These are phyloP conservation scores for Caenorhabditis sp. DNA, from an alignment of 2,888 invertebrate genomes.

Conservation along the genomic window DNA sequence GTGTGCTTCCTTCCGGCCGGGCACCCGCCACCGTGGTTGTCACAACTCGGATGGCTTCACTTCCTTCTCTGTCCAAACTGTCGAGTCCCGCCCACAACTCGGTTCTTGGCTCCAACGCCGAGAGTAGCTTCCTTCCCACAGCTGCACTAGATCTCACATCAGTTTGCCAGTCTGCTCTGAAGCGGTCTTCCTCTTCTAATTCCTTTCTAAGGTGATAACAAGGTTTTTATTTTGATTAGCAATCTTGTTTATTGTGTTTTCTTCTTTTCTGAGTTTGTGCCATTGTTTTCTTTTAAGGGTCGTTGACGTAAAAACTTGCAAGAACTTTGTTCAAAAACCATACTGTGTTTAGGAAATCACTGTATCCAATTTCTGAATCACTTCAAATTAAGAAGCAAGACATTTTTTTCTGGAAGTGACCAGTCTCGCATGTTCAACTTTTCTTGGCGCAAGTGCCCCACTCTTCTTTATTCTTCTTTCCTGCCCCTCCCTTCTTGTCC, in stretches of 20 bases:
- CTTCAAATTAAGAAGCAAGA: slow-evolving; percentile 40
- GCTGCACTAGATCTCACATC: neutral
- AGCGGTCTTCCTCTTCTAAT: neutral
- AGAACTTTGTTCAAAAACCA: no score
- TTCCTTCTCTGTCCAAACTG: slow-evolving; percentile 47
- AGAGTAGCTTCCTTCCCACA: slow-evolving; percentile 5
- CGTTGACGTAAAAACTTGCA: slow-evolving; percentile 12
- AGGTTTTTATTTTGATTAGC: slow-evolving; percentile 29
- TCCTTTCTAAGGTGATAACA: slow-evolving; percentile 7
- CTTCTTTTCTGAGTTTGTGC: slow-evolving; percentile 30
- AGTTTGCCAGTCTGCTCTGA: slow-evolving; percentile 5
- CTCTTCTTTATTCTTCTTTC: slow-evolving; percentile 22
- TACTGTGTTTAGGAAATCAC: no score
- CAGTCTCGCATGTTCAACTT: slow-evolving; percentile 57
- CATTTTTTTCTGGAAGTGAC: slow-evolving; percentile 57
- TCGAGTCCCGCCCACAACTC: slow-evolving; percentile 29
- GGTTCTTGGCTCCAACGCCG: slow-evolving; percentile 33
- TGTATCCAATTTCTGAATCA: slow-evolving; percentile 37
- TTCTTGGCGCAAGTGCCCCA: slow-evolving; percentile 55
- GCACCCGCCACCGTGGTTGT: slow-evolving; percentile 61
- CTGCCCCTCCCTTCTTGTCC: slow-evolving; percentile 32
- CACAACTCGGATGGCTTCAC: slow-evolving; percentile 53
- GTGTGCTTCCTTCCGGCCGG: slow-evolving; percentile 61
- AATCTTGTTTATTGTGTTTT: slow-evolving; percentile 36
- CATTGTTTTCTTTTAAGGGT: slow-evolving; percentile 26